phyloP scores from a whole-genome alignment of 2,113 vertebrate genomes.

The Lagopus muta region DNA sequence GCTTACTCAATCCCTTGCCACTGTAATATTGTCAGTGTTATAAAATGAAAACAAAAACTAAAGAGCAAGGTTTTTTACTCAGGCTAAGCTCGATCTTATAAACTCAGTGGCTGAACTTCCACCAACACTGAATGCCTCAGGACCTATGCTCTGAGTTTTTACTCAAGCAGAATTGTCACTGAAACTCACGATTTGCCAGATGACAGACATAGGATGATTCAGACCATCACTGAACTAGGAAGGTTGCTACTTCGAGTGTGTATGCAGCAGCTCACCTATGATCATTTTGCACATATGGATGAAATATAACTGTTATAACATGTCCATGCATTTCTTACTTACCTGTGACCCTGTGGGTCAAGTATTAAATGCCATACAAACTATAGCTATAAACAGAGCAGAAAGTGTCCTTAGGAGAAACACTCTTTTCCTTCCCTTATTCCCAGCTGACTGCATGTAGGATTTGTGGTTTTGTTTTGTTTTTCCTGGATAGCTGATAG shows the following conservation, averaged over 20 bases:
- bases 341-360: conserved; percentile 23
- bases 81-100: neutral
- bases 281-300: conserved; percentile 36
- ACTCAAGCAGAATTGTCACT: neutral
- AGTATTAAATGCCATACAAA: neutral
- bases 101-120: neutral
- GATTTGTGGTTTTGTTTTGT: neutral
- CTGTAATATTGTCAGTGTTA: neutral
- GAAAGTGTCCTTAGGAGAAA: conserved; percentile 31
- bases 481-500: neutral
- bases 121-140: neutral
- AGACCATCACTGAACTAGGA: neutral
- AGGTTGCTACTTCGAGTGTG: neutral
- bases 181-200: neutral
- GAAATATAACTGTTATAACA: conserved; percentile 41
- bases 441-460: conserved; percentile 19
- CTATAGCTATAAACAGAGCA: conserved; percentile 15
- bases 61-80: neutral
- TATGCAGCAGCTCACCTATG: neutral
- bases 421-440: neutral
- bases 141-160: neutral
- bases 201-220: neutral
- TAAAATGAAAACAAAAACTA: neutral
- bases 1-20: neutral
- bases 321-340: conserved; percentile 19